These are phyloP conservation scores for Crax fasciolata DNA, from an alignment of 2,797 vertebrate genomes.

Conservation along the genomic window DNA sequence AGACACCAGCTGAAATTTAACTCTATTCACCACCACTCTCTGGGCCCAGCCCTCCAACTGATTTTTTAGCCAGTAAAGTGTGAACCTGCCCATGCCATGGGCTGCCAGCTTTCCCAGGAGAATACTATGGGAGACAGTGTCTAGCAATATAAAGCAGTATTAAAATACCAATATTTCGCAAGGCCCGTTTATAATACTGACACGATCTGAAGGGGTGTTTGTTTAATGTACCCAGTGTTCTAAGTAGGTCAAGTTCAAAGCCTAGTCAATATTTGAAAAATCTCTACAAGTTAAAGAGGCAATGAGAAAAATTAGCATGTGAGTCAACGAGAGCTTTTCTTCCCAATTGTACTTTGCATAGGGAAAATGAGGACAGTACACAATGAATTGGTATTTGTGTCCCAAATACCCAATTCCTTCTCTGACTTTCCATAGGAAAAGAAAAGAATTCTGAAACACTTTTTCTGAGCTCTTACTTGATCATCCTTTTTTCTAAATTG, in stretches of 20 bases:
- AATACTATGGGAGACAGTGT: not conserved
- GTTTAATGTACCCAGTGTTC: constrained; percentile 50
- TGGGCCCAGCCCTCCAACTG: too few species aligned
- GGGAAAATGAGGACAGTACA: constrained; percentile 63
- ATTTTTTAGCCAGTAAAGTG: too few species aligned
- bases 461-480: constrained; percentile 29
- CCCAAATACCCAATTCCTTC: constrained; percentile 35
- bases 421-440: constrained; percentile 19
- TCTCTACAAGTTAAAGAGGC: constrained; percentile 53
- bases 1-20: too few species aligned
- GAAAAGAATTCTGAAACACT: constrained; percentile 17
- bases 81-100: too few species aligned
- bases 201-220: constrained; percentile 32
- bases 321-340: constrained; percentile 54
- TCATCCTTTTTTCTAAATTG: constrained; percentile 19
- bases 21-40: too few species aligned
- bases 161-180: not conserved
- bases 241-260: constrained; percentile 71
- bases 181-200: constrained; percentile 45
- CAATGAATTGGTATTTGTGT: constrained; percentile 39
- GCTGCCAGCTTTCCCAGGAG: too few species aligned
- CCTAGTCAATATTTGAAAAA: constrained; percentile 75
- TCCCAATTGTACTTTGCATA: constrained; percentile 37
- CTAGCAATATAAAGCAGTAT: not conserved
- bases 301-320: constrained; percentile 65